Conservation (phyloP, 2,888 invertebrate species). For the Empis stercorea region DNA sequence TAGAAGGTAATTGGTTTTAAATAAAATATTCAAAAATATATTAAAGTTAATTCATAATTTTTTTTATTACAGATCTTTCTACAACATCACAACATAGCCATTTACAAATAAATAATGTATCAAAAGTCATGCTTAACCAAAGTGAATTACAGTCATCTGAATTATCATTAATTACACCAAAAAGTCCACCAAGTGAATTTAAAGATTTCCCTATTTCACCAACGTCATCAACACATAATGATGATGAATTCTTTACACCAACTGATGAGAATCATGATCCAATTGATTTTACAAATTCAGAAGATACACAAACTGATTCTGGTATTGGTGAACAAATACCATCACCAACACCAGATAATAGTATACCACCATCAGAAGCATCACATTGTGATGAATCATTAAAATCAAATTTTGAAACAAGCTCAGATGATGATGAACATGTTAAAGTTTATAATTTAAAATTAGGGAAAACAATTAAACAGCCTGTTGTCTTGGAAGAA, state of each 20-base stretch:
- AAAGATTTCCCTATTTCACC: not conserved
- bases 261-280: not conserved
- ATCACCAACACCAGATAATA: slow-evolving; percentile 24
- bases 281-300: not conserved
- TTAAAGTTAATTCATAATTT: too few relatives aligned
- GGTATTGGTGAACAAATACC: slow-evolving; percentile 27
- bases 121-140: slow-evolving; percentile 28
- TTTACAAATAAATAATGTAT: slow-evolving; percentile 20
- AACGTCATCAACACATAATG: not conserved
- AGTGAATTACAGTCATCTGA: not conserved
- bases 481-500: slow-evolving; percentile 17
- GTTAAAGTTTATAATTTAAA: slow-evolving; percentile 34
- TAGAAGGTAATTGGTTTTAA: not conserved
- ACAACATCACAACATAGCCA: too few relatives aligned
- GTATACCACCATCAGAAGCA: slow-evolving; percentile 15
- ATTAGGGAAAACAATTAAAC: slow-evolving; percentile 26
- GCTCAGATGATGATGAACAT: slow-evolving; percentile 34
- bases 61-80: too few relatives aligned
- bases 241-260: not conserved
- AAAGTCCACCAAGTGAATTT: not conserved
- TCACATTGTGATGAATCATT: slow-evolving; percentile 15
- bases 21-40: too few relatives aligned
- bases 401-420: slow-evolving; percentile 26
- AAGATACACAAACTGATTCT: slow-evolving; percentile 17
- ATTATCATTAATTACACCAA: not conserved